These are phyloP conservation scores for Diaprepes abbreviatus DNA, from an alignment of 2,888 invertebrate species.

Conservation along the genomic window DNA sequence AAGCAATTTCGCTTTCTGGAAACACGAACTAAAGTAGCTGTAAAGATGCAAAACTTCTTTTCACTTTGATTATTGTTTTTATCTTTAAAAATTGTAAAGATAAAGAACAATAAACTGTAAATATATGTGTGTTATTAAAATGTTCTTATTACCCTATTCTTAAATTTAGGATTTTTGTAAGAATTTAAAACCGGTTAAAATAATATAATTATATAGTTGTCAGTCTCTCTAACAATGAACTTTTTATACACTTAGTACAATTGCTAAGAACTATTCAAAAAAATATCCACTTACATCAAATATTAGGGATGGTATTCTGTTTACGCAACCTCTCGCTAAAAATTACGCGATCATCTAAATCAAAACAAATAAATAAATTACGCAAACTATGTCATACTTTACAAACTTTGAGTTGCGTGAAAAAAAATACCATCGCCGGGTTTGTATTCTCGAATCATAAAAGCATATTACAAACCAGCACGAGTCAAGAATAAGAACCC, in stretches of 20 bases:
- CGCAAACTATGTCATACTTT: too few species aligned
- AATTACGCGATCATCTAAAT: too few species aligned
- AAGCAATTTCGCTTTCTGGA: background rate
- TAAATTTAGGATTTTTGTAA: constrained; percentile 47
- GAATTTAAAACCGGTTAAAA: constrained; percentile 19
- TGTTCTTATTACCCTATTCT: constrained; percentile 63
- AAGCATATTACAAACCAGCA: too few species aligned
- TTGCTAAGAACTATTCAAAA: constrained; percentile 14
- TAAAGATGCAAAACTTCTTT: background rate
- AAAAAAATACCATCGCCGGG: too few species aligned
- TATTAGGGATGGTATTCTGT: background rate
- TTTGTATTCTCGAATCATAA: too few species aligned
- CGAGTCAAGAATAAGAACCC: too few species aligned
- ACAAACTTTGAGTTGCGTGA: too few species aligned
- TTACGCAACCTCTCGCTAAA: background rate
- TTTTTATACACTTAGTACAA: constrained; percentile 41
- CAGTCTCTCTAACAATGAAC: constrained; percentile 48
- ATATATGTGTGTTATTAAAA: constrained; percentile 48
- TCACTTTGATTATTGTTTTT: constrained; percentile 1
- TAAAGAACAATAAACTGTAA: constrained; percentile 57
- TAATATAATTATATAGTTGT: constrained; percentile 11
- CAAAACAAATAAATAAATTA: too few species aligned
- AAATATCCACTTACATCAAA: constrained; percentile 14
- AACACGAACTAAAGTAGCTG: too few species aligned
- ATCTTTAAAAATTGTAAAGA: constrained; percentile 43